Base-by-base conservation (phyloP, 2,113 vertebrate species). In the Erinaceus europaeus region DNA sequence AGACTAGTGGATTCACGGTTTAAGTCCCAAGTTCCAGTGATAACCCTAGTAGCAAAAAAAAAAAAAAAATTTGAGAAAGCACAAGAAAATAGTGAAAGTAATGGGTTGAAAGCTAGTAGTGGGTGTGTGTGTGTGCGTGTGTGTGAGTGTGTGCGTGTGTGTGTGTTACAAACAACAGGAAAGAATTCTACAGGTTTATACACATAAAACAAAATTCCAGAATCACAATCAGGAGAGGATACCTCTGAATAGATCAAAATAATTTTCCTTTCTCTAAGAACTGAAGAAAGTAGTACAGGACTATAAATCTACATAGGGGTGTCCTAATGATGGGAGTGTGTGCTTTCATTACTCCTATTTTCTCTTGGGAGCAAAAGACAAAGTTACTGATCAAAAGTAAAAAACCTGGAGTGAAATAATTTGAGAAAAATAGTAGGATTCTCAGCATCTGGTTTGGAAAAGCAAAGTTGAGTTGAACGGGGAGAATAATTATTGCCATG, bases 331-430 rank as follows among this genome's bases (percentile, higher is more conserved):
- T 21, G 5, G 32, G 1, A 32, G 2, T 55, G 13, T 7, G 61
- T 4, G 4, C 4, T 53, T 77, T 67, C 42, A 55, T 55, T 23
- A 62, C 23, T 25, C 46, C 14, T 52, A 6, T 67, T 72, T 46
- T 73, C 65, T 85, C 23, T 73, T 36, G 27, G 29, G 72, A 68
- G 7, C 44, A 78, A 90, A 68, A 74, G 18, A 69, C 34, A 75
- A 84, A 64, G 23, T 80, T n/a, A 71, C 44, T 42, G 36, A 81
- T 64, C 64, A 64, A 80, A 88, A 79, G 27, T 18, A 2, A 68
- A 88, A 67, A 11, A 15, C 0, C 59, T 52, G 1, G 13, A 42
- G 36, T 48, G 21, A 84, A 67, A 6, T 21, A 68, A 8, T 59
- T 72, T 76, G 44, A 87, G 10, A 7, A 77, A 81, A 53, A 38